Evolutionary conservation across 2,797 vertebrate genomes (phyloP), one percentile per base, ranked within the genome.

Genomic region (Catharus ustulatus): DNA sequence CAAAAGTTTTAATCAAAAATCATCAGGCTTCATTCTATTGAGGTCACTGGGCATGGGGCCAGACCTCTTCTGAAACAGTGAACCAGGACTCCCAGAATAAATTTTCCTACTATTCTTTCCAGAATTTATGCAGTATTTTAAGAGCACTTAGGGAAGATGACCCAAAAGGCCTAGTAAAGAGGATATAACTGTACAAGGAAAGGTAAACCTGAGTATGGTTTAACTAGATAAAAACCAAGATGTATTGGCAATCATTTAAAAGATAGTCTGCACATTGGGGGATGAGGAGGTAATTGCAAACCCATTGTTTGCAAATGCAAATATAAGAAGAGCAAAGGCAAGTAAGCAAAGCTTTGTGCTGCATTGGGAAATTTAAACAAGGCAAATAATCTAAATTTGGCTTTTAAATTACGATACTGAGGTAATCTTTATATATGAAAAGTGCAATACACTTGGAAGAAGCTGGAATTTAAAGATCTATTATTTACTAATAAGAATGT

Each of bases 191-290:
- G 17, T 43, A 27, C 15, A 63, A 55, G 5, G 17, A 73, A 83
- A 66, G 17, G 77, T 40, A 76, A 76, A 86, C 40, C 21, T 62
- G 29, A 63, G 45, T 49, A 22, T 36, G 5, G 48, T 66, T 88
- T 89, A 76, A 84, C 90, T 91, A 86, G 69, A 73, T 76, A 51
- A 92, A 96, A 76, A 22, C 20, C 40, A 88, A 79, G 66, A 73
- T 79, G 4, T 54, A 52, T 15, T 43, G 5, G 43, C 34, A 88
- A 51, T 86, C 20, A 57, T 86, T 86, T 90, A 29, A 89, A 81
- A 93, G 36, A 69, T 17, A 73, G 10, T 64, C 45, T 88, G 27
- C 10, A 3, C 27, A 6, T 16, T 72, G n/a, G 13, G 49, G 29
- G 6, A 78, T 84, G 36, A 87, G 45, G 18, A 89, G 17, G 45